Evolutionary conservation across 2,888 invertebrate species (phyloP), one percentile per base, ranked within the genome.

Genomic region (Beris chalybata): DNA sequence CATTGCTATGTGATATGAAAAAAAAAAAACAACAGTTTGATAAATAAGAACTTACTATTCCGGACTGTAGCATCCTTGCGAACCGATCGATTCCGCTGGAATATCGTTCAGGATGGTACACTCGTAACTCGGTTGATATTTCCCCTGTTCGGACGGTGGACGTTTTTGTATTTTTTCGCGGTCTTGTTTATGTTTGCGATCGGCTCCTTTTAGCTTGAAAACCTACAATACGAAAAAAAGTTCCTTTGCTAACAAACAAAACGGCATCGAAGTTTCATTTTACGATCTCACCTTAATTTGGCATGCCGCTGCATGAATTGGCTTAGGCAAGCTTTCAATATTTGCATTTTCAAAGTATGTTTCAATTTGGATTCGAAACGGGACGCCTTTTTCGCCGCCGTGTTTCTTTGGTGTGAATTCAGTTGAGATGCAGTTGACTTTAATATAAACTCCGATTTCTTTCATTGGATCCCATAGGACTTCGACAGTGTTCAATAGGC

Each of bases 341-440:
- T n/a, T 68, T 13, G 44, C 63, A 71, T 74, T 78, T 67, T 81
- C 80, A 72, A 80, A 76, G 73, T 77, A 91, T 0, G 96, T 96
- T 82, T 97, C 97, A 71, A 97, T 91, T 82, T 96, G 95, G 71
- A 97, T 90, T 56, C 97, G 87, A 83, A 97, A 97, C 0, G 97
- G 97, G 0, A 97, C 97, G 0, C 97, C 97, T 77, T 97, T 97
- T 81, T 97, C 97, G 1, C 97, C 97, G 56, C 97, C 97, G 80
- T 97, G 97, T 76, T 97, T 97, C 79, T 96, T 97, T 0, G 95
- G 93, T 0, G 97, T 97, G 79, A 97, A 97, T 82, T 97, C 97
- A 0, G 97, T 97, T 70, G 96, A 96, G 75, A 97, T 97, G 80
- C 96, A 97, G 82, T 97, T 95, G 56, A 94, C 95, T 85, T 95